These are phyloP conservation scores for Notospermus geniculatus DNA, from an alignment of 1,140 invertebrate species.

Conservation along the genomic window DNA sequence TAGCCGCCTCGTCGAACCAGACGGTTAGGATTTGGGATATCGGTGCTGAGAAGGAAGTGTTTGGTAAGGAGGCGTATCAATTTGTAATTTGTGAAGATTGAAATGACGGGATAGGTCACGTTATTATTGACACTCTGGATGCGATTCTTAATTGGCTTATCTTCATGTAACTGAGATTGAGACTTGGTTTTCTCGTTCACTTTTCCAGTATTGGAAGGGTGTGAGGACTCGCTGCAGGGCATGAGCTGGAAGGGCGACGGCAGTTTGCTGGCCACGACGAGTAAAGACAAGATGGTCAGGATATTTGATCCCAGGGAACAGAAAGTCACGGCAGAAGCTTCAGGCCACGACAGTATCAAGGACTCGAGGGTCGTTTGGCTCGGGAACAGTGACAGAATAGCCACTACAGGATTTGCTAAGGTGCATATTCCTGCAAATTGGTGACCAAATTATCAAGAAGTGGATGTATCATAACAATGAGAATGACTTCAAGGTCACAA, in stretches of 20 bases:
- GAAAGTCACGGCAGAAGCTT: conserved; percentile 35
- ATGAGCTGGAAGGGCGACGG: conserved; percentile 49
- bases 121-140: too few species aligned
- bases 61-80: conserved; percentile 43
- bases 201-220: conserved; percentile 34
- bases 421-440: too few species aligned
- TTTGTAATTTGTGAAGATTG: too few species aligned
- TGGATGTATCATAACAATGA: too few species aligned
- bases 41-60: conserved; percentile 74
- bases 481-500: too few species aligned
- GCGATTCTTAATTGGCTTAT: too few species aligned
- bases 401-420: conserved; percentile 72
- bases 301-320: conserved; percentile 46
- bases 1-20: conserved; percentile 79
- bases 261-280: conserved; percentile 37
- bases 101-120: too few species aligned
- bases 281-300: conserved; percentile 49
- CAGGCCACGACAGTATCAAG: conserved; percentile 67
- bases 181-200: not conserved
- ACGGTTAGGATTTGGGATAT: conserved; percentile 86
- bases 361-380: conserved; percentile 88
- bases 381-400: conserved; percentile 74
- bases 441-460: too few species aligned
- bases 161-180: not conserved
- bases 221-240: conserved; percentile 46